phyloP scores from a whole-genome alignment of 2,888 invertebrate genomes.

The Pyrrhosoma nymphula region DNA sequence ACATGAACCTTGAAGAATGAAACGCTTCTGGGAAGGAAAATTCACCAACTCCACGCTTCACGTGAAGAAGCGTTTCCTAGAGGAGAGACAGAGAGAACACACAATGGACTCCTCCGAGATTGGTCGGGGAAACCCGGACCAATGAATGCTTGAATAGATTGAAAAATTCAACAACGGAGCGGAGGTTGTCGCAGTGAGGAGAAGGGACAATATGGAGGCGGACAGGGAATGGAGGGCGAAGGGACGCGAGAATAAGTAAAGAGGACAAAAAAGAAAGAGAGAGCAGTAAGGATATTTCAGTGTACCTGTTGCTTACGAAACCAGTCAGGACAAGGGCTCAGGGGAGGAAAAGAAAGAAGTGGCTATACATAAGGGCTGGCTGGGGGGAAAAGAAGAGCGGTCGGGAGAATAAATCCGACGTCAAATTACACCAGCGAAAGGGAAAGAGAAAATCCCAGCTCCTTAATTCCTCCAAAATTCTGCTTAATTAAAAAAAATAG shows the following conservation, averaged over 20 bases:
- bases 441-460: slow-evolving; percentile 53
- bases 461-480: slow-evolving; percentile 62
- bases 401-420: slow-evolving; percentile 67
- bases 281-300: slow-evolving; percentile 44
- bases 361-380: not conserved
- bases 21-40: not conserved
- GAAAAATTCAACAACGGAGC: not conserved
- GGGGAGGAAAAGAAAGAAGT: slow-evolving; percentile 36
- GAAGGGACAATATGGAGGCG: not conserved
- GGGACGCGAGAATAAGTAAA: not conserved
- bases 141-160: not conserved
- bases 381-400: slow-evolving; percentile 66
- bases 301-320: slow-evolving; percentile 66
- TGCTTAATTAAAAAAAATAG: slow-evolving; percentile 51
- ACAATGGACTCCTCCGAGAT: not conserved
- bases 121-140: not conserved
- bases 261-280: slow-evolving; percentile 8
- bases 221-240: not conserved
- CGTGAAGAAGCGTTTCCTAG: not conserved
- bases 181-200: too few species aligned
- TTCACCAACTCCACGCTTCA: not conserved
- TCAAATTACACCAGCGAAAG: slow-evolving; percentile 67
- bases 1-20: not conserved
- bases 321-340: slow-evolving; percentile 39
- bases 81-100: not conserved